These are phyloP conservation scores for Drosophila paracracens DNA, from an alignment of 2,888 invertebrate genomes.

Conservation along the genomic window DNA sequence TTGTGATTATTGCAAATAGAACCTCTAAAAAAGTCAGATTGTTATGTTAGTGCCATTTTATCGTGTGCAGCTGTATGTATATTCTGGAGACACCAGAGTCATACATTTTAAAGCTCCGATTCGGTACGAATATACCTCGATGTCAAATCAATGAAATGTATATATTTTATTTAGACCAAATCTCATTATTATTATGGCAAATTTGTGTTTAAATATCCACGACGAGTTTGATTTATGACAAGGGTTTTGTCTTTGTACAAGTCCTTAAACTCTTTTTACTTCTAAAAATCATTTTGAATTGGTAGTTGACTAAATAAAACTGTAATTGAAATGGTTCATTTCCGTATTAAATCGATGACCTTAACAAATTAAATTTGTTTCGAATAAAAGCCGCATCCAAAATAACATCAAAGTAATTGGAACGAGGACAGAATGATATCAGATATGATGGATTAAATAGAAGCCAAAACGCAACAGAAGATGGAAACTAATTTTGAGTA, in stretches of 20 bases:
- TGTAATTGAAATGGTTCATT: background rate
- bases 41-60: background rate
- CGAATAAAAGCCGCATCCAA: background rate
- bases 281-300: background rate
- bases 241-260: background rate
- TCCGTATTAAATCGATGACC: conserved; percentile 10
- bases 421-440: background rate
- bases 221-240: background rate
- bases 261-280: background rate
- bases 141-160: background rate
- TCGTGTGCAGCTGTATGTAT: background rate
- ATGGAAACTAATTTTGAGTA: conserved; percentile 69
- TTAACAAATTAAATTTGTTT: background rate
- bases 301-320: background rate
- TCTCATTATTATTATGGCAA: background rate
- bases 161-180: background rate
- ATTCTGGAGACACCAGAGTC: background rate
- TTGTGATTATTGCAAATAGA: background rate
- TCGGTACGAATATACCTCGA: background rate
- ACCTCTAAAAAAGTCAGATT: background rate
- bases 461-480: conserved; percentile 23
- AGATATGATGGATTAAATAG: conserved; percentile 39
- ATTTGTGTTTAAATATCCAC: background rate
- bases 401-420: conserved; percentile 20
- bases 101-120: background rate